phyloP scores from a whole-genome alignment of 2,888 invertebrate species.

The Drosophila leonis region DNA sequence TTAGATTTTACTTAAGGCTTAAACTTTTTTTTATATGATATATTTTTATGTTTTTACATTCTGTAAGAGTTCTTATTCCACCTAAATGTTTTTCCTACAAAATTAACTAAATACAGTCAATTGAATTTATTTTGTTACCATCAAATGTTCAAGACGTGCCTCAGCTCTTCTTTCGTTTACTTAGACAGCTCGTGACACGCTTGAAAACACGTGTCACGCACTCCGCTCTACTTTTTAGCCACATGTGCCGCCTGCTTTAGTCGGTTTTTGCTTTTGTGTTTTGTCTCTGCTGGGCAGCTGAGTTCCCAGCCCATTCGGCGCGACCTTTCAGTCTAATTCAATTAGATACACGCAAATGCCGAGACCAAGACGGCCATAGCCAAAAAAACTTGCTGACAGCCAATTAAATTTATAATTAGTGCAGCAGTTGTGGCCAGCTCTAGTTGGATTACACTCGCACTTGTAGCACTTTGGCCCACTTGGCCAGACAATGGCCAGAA shows the following conservation, averaged over 20 bases:
- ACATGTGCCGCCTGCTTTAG: constrained; percentile 6
- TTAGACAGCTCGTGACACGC: not conserved
- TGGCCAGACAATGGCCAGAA: constrained; percentile 28
- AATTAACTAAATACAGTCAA: too few species aligned
- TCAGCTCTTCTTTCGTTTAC: not conserved
- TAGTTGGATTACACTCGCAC: constrained; percentile 8
- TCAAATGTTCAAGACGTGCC: not conserved
- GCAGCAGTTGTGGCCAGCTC: constrained; percentile 25
- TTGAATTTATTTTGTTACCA: not conserved
- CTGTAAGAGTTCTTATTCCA: too few species aligned
- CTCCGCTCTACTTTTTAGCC: not conserved
- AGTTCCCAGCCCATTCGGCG: constrained; percentile 60
- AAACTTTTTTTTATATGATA: too few species aligned
- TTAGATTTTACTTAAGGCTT: too few species aligned
- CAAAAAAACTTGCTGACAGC: constrained; percentile 46
- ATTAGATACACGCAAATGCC: constrained; percentile 64
- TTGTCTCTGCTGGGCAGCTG: constrained; percentile 4
- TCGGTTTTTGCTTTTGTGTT: constrained; percentile 1
- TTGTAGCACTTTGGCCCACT: constrained; percentile 7
- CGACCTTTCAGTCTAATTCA: constrained; percentile 71
- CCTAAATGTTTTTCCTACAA: too few species aligned
- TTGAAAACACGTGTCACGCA: not conserved
- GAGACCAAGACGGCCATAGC: constrained; percentile 34
- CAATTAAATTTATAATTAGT: constrained; percentile 58
- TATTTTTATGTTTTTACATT: too few species aligned